Evolutionary conservation across 2,113 vertebrate genomes (phyloP).

Genomic region (Falco punctatus): DNA sequence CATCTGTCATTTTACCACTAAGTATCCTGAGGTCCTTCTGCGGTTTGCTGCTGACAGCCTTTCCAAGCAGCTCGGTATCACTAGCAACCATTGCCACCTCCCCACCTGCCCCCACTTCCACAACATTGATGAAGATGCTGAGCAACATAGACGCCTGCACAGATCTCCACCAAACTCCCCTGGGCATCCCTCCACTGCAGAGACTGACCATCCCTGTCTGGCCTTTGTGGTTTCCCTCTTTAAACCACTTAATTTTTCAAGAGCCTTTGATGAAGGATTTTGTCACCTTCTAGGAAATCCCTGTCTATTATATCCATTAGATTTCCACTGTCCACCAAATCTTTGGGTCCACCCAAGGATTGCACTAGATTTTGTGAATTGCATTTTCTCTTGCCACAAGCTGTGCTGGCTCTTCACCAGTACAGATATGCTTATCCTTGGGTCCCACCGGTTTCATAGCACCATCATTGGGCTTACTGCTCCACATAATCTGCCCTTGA

Average conservation of each 20-base stretch:
- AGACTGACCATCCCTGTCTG: background rate
- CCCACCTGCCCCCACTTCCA: background rate
- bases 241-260: background rate
- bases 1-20: background rate
- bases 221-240: background rate
- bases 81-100: background rate
- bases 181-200: background rate
- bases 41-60: fast-evolving
- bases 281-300: constrained; percentile 5
- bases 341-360: background rate
- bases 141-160: background rate
- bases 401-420: background rate
- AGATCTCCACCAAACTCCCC: background rate
- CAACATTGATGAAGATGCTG: background rate
- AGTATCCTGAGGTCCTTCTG: background rate
- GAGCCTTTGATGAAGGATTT: background rate
- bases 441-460: background rate
- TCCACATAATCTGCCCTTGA: background rate
- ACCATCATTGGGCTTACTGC: background rate
- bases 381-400: background rate
- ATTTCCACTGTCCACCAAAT: background rate
- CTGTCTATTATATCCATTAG: background rate
- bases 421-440: background rate
- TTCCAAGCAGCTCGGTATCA: background rate
- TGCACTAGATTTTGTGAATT: background rate